These are phyloP conservation scores for Tokudaia tokunoshimensis DNA, from an alignment of 2,797 vertebrate genomes.

Conservation along the genomic window DNA sequence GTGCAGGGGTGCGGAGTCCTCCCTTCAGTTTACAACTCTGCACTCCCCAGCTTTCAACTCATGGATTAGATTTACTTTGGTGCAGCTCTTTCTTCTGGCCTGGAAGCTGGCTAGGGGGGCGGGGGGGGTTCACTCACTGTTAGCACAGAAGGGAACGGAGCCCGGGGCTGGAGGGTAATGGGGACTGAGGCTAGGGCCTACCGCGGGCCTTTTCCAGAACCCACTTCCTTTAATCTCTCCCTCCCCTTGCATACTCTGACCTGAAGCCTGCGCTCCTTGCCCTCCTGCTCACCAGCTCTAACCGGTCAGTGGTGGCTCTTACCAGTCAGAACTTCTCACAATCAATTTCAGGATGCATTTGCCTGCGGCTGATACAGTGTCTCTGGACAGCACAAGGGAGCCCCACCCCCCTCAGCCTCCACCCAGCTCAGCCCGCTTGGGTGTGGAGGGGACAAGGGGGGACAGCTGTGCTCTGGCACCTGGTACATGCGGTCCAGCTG, in stretches of 20 bases:
- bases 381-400: neutral
- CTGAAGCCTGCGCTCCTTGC: neutral
- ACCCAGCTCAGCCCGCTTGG: constrained; percentile 41
- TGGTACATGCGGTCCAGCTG: constrained; percentile 28
- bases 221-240: neutral
- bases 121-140: neutral
- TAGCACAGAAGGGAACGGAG: neutral
- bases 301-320: constrained; percentile 36
- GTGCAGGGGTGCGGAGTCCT: neutral
- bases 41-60: neutral
- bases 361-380: neutral
- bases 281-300: neutral
- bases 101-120: neutral
- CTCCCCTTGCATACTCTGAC: neutral
- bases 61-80: neutral
- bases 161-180: neutral
- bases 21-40: neutral
- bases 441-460: neutral
- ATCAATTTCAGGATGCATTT: constrained; percentile 29
- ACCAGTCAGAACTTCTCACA: constrained; percentile 67
- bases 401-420: constrained; percentile 52
- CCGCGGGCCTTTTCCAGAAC: neutral
- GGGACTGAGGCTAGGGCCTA: neutral
- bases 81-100: neutral
- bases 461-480: constrained; percentile 70